Evolutionary conservation across 2,797 vertebrate species (phyloP).

Genomic region (Pitangus sulphuratus): DNA sequence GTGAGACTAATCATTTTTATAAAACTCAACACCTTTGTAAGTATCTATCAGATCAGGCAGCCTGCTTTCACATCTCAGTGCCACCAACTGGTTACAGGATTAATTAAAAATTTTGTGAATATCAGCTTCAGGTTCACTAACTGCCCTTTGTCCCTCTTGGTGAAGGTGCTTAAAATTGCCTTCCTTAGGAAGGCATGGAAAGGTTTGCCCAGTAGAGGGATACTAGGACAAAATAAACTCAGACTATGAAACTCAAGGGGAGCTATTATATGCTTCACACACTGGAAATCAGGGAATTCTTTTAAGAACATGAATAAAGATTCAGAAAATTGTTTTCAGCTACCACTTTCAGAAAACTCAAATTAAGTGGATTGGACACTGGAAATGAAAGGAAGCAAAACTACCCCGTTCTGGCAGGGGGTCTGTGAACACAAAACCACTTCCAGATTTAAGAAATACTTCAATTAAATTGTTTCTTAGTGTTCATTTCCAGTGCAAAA

Average conservation of each 20-base stretch:
- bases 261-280: conserved; percentile 8
- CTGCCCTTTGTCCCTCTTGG: neutral
- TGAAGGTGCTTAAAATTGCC: neutral
- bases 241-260: neutral
- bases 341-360: conserved; percentile 17
- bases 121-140: neutral
- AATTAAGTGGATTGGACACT: conserved; percentile 15
- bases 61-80: neutral
- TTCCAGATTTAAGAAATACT: conserved; percentile 59
- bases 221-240: conserved; percentile 1
- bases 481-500: neutral
- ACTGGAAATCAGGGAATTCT: neutral
- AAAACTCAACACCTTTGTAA: neutral
- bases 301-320: conserved; percentile 34
- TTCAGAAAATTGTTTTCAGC: conserved; percentile 25
- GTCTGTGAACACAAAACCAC: conserved; percentile 48
- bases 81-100: neutral
- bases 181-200: neutral
- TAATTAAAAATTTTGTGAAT: conserved; percentile 13
- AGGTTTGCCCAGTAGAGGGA: conserved; percentile 30
- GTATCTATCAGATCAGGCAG: neutral
- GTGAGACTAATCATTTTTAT: neutral
- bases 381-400: conserved; percentile 45
- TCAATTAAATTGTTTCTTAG: conserved; percentile 24
- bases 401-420: neutral